A percentile compares a stretch with the other conserved stretches of the same genome.
phyloP scores from a whole-genome alignment of 2,113 vertebrate species.

The Grallaria varia region DNA sequence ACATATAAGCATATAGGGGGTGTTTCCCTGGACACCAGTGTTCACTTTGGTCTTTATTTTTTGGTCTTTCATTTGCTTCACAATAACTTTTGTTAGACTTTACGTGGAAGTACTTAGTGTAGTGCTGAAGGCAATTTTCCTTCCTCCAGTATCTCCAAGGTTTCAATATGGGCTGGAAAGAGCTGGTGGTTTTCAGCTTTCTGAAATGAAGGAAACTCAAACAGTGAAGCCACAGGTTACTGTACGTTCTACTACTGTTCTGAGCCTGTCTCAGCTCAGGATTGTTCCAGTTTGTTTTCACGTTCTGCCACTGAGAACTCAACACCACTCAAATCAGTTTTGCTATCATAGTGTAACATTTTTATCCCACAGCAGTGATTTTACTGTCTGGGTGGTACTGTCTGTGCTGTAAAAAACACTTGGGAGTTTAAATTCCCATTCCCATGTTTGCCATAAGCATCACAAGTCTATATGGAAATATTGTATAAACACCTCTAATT shows the following conservation, averaged over 20 bases:
- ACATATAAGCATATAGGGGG: fast-evolving
- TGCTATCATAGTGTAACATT: background rate
- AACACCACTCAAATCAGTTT: background rate
- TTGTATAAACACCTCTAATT: background rate
- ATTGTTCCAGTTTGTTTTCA: background rate
- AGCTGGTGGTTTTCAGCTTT: background rate
- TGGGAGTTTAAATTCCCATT: background rate
- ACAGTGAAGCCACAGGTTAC: background rate
- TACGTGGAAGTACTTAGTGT: background rate
- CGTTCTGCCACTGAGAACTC: background rate
- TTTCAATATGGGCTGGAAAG: background rate
- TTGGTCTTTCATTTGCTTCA: background rate
- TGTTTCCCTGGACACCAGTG: background rate
- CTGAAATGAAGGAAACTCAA: background rate
- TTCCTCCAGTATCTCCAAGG: background rate
- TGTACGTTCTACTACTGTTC: background rate
- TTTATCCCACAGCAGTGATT: background rate
- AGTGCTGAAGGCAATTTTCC: background rate
- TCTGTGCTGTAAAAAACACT: background rate
- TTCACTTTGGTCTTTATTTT: background rate
- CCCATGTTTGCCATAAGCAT: background rate
- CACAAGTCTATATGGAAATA: background rate
- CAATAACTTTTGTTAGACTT: background rate
- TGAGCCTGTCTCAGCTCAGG: background rate
- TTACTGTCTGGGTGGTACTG: background rate